Percentiles rank a stretch among this genome's conserved stretches.
phyloP scores from a whole-genome alignment of 2,797 vertebrate genomes.

The Paratrypauchen microcephalus region DNA sequence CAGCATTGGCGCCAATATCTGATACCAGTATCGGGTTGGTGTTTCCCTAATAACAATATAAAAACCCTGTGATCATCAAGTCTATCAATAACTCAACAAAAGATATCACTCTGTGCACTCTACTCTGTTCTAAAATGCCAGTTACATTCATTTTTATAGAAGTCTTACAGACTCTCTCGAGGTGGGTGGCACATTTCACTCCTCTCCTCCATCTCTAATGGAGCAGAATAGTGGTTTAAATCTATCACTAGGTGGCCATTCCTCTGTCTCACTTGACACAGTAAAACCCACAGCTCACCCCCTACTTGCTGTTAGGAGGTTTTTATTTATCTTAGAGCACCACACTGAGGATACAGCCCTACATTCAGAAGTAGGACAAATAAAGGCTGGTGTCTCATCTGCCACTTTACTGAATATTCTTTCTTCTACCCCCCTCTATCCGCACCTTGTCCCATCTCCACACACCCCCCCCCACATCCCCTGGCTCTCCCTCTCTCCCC shows the following conservation, averaged over 20 bases:
- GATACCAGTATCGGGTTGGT: too few species aligned
- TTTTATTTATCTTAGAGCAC: constrained; percentile 43
- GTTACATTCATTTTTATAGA: neutral
- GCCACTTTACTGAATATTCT: constrained; percentile 52
- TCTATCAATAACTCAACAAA: too few species aligned
- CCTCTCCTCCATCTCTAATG: neutral
- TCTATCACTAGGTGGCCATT: constrained; percentile 18
- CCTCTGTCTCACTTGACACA: neutral
- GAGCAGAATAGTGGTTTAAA: constrained; percentile 6
- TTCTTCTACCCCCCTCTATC: constrained; percentile 31
- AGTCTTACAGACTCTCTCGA: neutral
- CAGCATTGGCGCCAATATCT: too few species aligned
- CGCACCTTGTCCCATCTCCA: constrained; percentile 19
- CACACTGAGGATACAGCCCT: constrained; percentile 19
- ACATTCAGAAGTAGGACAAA: constrained; percentile 42
- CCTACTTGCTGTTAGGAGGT: constrained; percentile 21
- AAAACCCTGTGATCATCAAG: too few species aligned
- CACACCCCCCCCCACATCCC: constrained; percentile 2
- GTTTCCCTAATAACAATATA: too few species aligned
- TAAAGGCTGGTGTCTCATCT: constrained; percentile 32
- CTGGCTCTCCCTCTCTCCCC: constrained; percentile 47
- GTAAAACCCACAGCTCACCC: constrained; percentile 15
- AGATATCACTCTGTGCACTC: neutral
- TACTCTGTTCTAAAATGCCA: neutral
- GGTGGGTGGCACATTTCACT: neutral